Conservation (phyloP, 1,140 invertebrate genomes). For the Dinoponera quadriceps region DNA sequence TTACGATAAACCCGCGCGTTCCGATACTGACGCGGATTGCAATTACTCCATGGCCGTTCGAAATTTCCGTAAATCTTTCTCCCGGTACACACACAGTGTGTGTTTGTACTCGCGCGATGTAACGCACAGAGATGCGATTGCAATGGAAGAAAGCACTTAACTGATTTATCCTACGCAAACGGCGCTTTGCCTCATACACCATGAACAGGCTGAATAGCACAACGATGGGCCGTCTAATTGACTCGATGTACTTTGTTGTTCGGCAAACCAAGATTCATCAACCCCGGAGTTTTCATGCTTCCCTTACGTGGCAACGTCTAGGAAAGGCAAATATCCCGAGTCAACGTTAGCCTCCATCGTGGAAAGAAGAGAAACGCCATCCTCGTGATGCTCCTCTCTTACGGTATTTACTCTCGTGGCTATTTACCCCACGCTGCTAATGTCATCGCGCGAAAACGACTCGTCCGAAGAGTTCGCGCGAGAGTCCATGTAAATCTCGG, state of each 20-base stretch:
- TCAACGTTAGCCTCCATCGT: not conserved
- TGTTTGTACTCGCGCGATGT: constrained; percentile 24
- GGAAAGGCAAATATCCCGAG: constrained; percentile 20
- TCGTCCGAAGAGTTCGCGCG: not conserved
- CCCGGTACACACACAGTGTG: not conserved
- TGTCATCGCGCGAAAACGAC: constrained; percentile 5
- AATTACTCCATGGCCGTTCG: constrained; percentile 20
- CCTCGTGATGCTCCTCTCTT: not conserved
- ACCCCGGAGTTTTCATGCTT: constrained; percentile 33
- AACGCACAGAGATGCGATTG: constrained; percentile 23
- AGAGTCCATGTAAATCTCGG: no score
- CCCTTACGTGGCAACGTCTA: not conserved
- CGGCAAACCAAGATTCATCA: constrained; percentile 39
- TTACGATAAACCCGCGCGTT: not conserved
- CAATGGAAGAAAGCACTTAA: constrained; percentile 48
- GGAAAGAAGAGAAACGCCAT: not conserved
- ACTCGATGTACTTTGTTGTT: constrained; percentile 51
- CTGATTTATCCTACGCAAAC: constrained; percentile 54
- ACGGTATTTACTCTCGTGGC: not conserved
- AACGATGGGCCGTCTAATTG: constrained; percentile 44
- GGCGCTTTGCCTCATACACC: constrained; percentile 25
- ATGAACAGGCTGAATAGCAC: constrained; percentile 37
- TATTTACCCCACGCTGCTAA: constrained; percentile 1
- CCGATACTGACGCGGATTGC: not conserved
- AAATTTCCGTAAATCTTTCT: constrained; percentile 20